These are phyloP conservation scores for Cylas formicarius DNA, from an alignment of 1,140 invertebrate species.

Conservation along the genomic window DNA sequence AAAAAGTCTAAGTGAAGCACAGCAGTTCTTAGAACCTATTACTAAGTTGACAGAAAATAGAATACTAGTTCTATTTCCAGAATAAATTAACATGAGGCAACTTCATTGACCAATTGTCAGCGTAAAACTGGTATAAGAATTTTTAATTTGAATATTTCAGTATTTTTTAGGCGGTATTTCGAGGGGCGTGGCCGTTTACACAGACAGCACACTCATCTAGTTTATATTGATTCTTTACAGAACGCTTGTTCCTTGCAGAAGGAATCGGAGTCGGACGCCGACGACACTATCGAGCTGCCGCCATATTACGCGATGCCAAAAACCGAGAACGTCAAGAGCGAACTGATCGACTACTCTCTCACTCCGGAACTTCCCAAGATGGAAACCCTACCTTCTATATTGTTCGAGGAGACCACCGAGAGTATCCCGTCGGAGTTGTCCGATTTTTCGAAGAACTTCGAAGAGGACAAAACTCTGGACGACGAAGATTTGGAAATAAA, in stretches of 20 bases:
- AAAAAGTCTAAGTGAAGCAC: too few species aligned
- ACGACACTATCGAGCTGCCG: slow-evolving; percentile 30
- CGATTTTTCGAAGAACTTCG: background rate
- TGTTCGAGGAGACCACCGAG: slow-evolving; percentile 30
- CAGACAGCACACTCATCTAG: too few species aligned
- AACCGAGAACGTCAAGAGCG: slow-evolving; percentile 29
- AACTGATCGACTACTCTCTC: slow-evolving; percentile 31
- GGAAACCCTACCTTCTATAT: slow-evolving; percentile 28
- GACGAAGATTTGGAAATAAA: slow-evolving; percentile 2
- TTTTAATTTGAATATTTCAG: too few species aligned
- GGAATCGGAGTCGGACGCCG: slow-evolving; percentile 39
- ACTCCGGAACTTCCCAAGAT: slow-evolving; percentile 28
- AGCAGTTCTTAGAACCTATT: too few species aligned
- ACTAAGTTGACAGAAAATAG: too few species aligned
- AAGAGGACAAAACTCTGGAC: background rate
- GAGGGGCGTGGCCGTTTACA: too few species aligned
- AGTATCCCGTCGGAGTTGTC: slow-evolving; percentile 10
- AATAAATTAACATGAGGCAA: too few species aligned
- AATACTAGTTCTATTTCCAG: too few species aligned
- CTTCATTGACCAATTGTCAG: too few species aligned
- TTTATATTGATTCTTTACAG: too few species aligned
- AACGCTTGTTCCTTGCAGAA: slow-evolving; percentile 38
- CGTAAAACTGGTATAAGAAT: too few species aligned
- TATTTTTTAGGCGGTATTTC: too few species aligned
- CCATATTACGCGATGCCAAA: slow-evolving; percentile 16